Base-by-base conservation (phyloP, 2,797 vertebrate genomes). In the Amblyraja radiata region DNA sequence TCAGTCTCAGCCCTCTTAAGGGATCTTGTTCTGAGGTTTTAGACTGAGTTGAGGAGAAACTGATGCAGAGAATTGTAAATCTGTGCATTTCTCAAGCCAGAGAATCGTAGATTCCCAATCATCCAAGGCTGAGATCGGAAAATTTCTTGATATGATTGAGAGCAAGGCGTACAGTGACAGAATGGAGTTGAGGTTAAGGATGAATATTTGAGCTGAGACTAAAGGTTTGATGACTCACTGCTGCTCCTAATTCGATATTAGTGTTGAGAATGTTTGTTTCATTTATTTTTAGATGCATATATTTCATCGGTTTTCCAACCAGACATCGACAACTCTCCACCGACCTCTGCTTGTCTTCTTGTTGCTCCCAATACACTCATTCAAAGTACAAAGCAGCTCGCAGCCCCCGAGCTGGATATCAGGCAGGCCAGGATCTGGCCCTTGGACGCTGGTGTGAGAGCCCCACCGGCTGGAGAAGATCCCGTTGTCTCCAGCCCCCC, bases 401-500 rank as follows among this genome's bases (percentile, higher is more conserved):
- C 25, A 7, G 84, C 28, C 84, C 18, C 84, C 58, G 65, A 88
- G 13, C 61, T 88, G 63, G 84, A 65, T 68, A 88, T 68, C 61
- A 65, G 65, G 32, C 84, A 88, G 84, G 28, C 61, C 58, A 68
- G 84, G 84, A 32, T 32, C 4, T 88, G 58, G 18, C 61, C 84
- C 25, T 68, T 61, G 1, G 84, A 32, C 84, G 36, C 61, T 61
- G 10, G 61, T 58, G 28, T 61, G 65, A 68, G 28, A 88, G n/a
- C 28, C 25, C 68, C 61, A 0, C 25, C 28, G 0, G 14, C 28
- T 10, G 32, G 61, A 16, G 32, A 88, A n/a, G 63, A 63, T 28
- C 28, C 32, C 1, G n/a, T 18, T 0, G 95, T 97, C 74, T 96
- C 96, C 0, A 96, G 97, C 94, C 95, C 97, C 1, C 97, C 97